These are phyloP conservation scores for Malaclemys terrapin DNA, from an alignment of 2,113 vertebrate species.

Conservation along the genomic window DNA sequence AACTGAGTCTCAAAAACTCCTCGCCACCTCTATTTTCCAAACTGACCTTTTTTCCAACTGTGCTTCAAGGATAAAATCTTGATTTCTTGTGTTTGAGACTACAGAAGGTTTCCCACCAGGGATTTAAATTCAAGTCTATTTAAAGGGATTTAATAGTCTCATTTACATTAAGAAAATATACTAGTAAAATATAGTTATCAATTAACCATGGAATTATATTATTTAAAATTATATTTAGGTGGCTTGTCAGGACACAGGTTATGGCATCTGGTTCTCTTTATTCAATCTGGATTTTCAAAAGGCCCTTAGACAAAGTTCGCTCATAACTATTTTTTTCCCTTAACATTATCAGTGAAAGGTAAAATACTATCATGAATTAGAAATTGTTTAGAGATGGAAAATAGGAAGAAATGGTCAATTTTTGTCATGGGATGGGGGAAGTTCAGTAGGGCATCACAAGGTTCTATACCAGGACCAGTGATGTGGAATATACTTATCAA, in stretches of 20 bases:
- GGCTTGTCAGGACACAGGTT: background rate
- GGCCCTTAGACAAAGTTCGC: background rate
- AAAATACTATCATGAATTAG: background rate
- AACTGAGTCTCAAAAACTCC: background rate
- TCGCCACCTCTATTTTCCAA: background rate
- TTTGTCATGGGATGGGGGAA: background rate
- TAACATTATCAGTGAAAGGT: background rate
- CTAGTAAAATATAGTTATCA: background rate
- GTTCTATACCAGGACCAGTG: background rate
- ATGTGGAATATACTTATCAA: rapidly evolving
- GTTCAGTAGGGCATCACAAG: rapidly evolving
- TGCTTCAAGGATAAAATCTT: background rate
- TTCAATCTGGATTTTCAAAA: background rate
- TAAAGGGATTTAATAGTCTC: background rate
- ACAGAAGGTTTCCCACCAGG: background rate
- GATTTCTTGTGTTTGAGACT: background rate
- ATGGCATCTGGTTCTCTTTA: too few species aligned
- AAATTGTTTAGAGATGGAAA: background rate
- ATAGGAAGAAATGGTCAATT: background rate
- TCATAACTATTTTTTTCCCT: background rate
- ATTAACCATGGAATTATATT: background rate
- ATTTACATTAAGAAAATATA: background rate
- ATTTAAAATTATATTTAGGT: background rate
- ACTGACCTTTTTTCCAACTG: background rate
- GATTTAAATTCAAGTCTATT: background rate